Percentiles rank a stretch among this genome's conserved stretches.
phyloP scores from a whole-genome alignment of 2,113 vertebrate species.

The Peromyscus leucopus region DNA sequence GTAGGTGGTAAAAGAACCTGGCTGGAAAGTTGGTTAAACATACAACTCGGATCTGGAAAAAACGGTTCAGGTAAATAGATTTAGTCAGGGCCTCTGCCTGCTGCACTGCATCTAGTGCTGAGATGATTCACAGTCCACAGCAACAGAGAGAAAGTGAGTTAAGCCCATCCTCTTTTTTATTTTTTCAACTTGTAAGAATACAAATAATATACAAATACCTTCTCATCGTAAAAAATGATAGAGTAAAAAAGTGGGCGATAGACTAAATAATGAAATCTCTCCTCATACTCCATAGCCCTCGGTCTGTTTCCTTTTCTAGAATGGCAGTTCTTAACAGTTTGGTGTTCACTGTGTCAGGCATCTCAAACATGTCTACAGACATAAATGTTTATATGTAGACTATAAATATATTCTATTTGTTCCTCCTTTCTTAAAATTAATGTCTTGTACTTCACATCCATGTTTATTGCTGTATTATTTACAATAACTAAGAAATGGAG shows the following conservation, averaged over 20 bases:
- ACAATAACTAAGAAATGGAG: background rate
- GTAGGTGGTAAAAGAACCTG: background rate
- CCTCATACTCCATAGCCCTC: too few species aligned
- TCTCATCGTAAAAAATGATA: background rate
- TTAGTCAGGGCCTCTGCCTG: background rate
- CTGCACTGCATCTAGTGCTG: background rate
- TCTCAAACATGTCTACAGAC: background rate
- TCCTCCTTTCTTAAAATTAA: background rate
- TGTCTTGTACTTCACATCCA: background rate
- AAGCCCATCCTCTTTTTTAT: background rate
- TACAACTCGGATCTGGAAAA: background rate
- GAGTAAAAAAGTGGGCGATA: background rate
- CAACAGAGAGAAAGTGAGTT: background rate
- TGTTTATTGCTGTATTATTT: background rate
- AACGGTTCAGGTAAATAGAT: background rate
- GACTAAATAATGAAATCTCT: background rate
- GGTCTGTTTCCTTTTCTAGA: background rate
- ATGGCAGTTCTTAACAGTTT: background rate
- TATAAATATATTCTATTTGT: background rate
- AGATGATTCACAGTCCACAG: background rate
- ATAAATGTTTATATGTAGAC: background rate
- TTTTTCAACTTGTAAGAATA: background rate
- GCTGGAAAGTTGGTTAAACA: background rate
- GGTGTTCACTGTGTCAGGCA: background rate
- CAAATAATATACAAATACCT: background rate